phyloP scores from a whole-genome alignment of 2,888 invertebrate genomes.

The Dione juno region DNA sequence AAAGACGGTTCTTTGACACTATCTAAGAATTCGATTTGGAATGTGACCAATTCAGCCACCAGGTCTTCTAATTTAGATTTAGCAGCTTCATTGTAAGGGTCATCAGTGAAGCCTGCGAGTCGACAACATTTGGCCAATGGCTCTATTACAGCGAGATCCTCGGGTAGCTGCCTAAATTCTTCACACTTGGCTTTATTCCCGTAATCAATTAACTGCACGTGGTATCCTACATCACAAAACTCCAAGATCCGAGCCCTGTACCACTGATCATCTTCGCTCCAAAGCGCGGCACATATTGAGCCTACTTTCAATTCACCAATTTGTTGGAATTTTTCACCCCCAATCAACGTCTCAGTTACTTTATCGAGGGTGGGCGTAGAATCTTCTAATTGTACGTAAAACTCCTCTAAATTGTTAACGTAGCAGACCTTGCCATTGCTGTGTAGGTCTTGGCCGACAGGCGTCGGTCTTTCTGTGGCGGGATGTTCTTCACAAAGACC shows the following conservation, averaged over 20 bases:
- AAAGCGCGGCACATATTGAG: slow-evolving; percentile 86
- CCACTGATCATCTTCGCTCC: slow-evolving; percentile 86
- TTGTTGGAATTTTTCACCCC: slow-evolving; percentile 79
- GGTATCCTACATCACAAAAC: slow-evolving; percentile 80
- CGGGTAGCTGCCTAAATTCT: slow-evolving; percentile 84
- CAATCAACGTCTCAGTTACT: slow-evolving; percentile 82
- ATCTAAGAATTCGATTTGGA: slow-evolving; percentile 85
- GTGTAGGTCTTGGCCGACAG: slow-evolving; percentile 71
- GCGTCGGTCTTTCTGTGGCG: slow-evolving; percentile 67
- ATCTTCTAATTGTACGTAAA: slow-evolving; percentile 88
- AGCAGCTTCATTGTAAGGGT: slow-evolving; percentile 71
- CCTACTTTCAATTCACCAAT: slow-evolving; percentile 83
- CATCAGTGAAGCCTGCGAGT: slow-evolving; percentile 75
- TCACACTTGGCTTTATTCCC: slow-evolving; percentile 86
- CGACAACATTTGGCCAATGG: slow-evolving; percentile 86
- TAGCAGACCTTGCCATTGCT: slow-evolving; percentile 86
- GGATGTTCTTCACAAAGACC: slow-evolving; percentile 76
- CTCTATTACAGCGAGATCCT: slow-evolving; percentile 81
- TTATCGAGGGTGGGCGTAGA: slow-evolving; percentile 82
- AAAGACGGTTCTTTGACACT: slow-evolving; percentile 82
- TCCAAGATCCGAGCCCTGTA: slow-evolving; percentile 86
- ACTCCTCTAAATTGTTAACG: slow-evolving; percentile 87
- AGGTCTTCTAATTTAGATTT: slow-evolving; percentile 67
- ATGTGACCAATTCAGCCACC: slow-evolving; percentile 63
- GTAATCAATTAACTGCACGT: slow-evolving; percentile 87